Evolutionary conservation across 2,797 vertebrate species (phyloP).

Genomic region (Sardinella longiceps): DNA sequence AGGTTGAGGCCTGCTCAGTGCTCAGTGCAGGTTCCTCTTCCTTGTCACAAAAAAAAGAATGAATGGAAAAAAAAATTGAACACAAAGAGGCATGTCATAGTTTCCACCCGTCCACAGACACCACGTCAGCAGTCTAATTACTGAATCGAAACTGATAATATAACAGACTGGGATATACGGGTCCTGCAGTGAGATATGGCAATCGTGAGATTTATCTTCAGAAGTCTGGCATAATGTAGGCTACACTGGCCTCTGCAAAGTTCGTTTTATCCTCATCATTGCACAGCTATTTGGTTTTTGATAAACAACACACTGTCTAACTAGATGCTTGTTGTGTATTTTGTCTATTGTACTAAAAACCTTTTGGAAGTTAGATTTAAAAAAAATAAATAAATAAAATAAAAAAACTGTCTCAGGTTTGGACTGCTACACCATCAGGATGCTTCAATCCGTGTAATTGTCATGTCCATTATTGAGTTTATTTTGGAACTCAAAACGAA

Average conservation of each 20-base stretch:
- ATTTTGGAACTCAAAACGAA: not conserved
- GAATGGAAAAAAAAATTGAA: not conserved
- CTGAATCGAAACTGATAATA: not conserved
- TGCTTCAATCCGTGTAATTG: not conserved
- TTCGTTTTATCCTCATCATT: not conserved
- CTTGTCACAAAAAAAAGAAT: not conserved
- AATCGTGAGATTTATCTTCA: not conserved
- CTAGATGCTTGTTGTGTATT: not conserved
- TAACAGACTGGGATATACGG: not conserved
- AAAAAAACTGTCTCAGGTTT: too few species aligned
- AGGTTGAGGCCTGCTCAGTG: not conserved
- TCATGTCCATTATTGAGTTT: not conserved
- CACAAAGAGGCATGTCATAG: not conserved
- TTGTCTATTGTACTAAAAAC: too few species aligned
- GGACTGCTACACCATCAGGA: not conserved
- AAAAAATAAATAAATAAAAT: too few species aligned
- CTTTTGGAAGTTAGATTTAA: not conserved
- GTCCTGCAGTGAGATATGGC: not conserved
- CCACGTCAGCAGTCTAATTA: not conserved
- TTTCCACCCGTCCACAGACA: not conserved
- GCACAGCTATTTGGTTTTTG: not conserved
- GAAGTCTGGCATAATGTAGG: not conserved
- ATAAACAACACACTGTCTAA: not conserved
- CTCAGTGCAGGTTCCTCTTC: constrained; percentile 12
- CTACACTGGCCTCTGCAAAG: not conserved